Conservation (phyloP, 1,140 invertebrate genomes). For the Aphaenogaster rudis region DNA sequence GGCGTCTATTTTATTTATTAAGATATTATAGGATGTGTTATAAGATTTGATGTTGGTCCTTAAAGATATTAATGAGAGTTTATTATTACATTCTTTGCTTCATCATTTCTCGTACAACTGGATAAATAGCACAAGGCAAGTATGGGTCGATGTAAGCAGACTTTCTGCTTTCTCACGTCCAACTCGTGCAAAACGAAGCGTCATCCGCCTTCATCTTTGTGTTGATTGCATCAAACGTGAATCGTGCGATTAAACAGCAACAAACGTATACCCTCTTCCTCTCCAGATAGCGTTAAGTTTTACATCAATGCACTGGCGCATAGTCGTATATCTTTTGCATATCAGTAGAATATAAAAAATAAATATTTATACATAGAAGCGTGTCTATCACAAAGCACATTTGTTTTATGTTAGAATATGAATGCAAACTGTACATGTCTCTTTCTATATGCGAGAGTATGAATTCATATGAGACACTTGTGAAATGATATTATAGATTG, state of each 20-base stretch:
- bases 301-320: slow-evolving; percentile 52
- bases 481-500: slow-evolving; percentile 46
- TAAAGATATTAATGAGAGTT: slow-evolving; percentile 76
- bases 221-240: slow-evolving; percentile 61
- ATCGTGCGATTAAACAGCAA: slow-evolving; percentile 46
- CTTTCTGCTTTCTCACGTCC: slow-evolving; percentile 65
- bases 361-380: not conserved
- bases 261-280: slow-evolving; percentile 66
- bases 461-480: slow-evolving; percentile 5
- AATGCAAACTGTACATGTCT: slow-evolving; percentile 26
- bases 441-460: slow-evolving; percentile 1
- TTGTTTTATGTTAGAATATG: not conserved
- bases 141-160: slow-evolving; percentile 79
- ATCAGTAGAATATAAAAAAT: not conserved
- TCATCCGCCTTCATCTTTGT: slow-evolving; percentile 63
- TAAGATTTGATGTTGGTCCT: slow-evolving; percentile 45
- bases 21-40: slow-evolving; percentile 44
- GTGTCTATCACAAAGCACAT: not conserved
- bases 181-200: slow-evolving; percentile 38
- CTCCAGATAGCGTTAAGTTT: slow-evolving; percentile 62
- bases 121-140: slow-evolving; percentile 86
- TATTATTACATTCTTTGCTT: slow-evolving; percentile 83
- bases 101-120: slow-evolving; percentile 84
- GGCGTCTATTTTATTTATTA: slow-evolving; percentile 31
- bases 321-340: slow-evolving; percentile 13